Conservation (phyloP, 1,140 invertebrate genomes). For the Nephotettix cincticeps region DNA sequence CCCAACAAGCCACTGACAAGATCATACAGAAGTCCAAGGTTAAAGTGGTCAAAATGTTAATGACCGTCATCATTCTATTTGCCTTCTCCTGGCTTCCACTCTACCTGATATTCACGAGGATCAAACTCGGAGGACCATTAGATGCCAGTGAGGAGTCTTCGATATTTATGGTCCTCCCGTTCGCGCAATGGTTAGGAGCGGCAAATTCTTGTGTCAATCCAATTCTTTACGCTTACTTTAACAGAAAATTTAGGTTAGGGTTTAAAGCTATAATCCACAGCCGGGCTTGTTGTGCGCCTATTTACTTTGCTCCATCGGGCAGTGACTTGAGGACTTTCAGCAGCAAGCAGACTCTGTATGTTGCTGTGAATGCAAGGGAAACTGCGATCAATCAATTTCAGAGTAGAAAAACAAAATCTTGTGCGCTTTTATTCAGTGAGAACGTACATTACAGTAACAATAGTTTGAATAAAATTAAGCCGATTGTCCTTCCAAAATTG, state of each 20-base stretch:
- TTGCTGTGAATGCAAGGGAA: not conserved
- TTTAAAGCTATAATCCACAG: constrained; percentile 53
- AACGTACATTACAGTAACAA: not conserved
- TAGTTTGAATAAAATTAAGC: not conserved
- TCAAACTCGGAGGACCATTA: constrained; percentile 48
- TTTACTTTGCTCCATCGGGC: constrained; percentile 9
- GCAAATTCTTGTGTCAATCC: constrained; percentile 53
- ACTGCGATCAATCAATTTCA: not conserved
- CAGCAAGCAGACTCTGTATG: not conserved
- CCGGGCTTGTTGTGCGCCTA: constrained; percentile 44
- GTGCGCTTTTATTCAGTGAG: not conserved
- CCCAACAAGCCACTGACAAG: constrained; percentile 37
- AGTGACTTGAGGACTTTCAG: constrained; percentile 6
- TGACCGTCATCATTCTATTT: constrained; percentile 62
- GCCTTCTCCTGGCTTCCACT: constrained; percentile 65
- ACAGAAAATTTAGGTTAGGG: constrained; percentile 63
- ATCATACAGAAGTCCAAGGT: constrained; percentile 41
- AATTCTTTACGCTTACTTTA: constrained; percentile 66
- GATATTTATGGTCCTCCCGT: constrained; percentile 51
- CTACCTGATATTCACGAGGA: constrained; percentile 53
- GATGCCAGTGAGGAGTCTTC: constrained; percentile 43
- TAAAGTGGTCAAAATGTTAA: constrained; percentile 64
- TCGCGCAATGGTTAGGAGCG: constrained; percentile 65
- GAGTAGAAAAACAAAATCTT: constrained; percentile 10
- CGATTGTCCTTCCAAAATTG: not conserved